A percentile compares a stretch with the other conserved stretches of the same genome.
Evolutionary conservation across 2,113 vertebrate genomes (phyloP).

Genomic region (Ovis canadensis): DNA sequence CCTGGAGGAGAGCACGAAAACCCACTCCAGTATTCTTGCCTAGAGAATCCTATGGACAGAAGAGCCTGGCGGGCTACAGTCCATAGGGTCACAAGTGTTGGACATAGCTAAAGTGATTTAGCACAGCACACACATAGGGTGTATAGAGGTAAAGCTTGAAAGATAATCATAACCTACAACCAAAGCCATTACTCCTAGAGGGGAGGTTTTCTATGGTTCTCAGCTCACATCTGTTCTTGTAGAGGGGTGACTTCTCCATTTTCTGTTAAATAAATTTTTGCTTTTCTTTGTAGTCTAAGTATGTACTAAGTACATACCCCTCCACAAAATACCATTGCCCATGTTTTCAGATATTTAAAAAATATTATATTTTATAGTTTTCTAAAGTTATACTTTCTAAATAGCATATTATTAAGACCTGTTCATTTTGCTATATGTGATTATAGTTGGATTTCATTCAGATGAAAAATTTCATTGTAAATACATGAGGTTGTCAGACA

Average conservation of each 20-base stretch:
- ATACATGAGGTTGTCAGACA: not conserved
- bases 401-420: not conserved
- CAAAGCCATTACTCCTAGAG: not conserved
- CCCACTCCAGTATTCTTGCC: not conserved
- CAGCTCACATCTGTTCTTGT: not conserved
- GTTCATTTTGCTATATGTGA: not conserved
- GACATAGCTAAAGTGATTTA: not conserved
- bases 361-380: not conserved
- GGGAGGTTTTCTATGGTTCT: not conserved
- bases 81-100: not conserved
- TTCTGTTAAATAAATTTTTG: not conserved
- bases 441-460: not conserved
- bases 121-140: not conserved
- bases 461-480: not conserved
- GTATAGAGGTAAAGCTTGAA: not conserved
- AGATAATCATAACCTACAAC: not conserved
- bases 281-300: not conserved
- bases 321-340: not conserved
- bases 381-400: not conserved
- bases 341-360: not conserved
- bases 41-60: not conserved
- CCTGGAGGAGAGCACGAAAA: not conserved
- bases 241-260: not conserved
- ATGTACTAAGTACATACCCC: not conserved
- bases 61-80: not conserved